Evolutionary conservation across 2,888 invertebrate genomes (phyloP), one percentile per base, ranked within the genome.

Genomic region (Drosophila emarginata): DNA sequence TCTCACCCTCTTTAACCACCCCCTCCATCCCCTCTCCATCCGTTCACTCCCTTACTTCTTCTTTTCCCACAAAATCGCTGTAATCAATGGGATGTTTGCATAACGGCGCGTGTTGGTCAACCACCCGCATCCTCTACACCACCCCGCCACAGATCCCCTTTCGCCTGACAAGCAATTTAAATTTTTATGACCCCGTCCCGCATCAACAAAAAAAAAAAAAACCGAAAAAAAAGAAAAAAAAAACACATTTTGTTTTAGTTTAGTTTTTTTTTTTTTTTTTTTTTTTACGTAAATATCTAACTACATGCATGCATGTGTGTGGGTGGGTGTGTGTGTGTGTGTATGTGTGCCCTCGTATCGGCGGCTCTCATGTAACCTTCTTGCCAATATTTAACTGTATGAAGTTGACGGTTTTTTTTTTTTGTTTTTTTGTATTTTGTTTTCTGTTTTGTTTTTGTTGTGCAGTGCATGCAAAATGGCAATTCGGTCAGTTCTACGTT

Each of bases 391-490:
- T 45, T 45, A 21, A 45, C 18, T 45, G 18, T 45, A 45, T 18
- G 45, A 18, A 45, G 45, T 45, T 45, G 45, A 45, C 18, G 4
- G 18, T 21, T 45, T 45, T 21, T 7, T 28, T 32, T 2, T 28
- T 28, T 28, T 28, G 28, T 40, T 40, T 23, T 26, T 26, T 26
- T 26, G n/a, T 26, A 6, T 26, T 26, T 26, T 26, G 26, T 26
- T 26, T 26, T 26, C 26, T 26, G 26, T 5, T 26, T 18, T 11
- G 32, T 21, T 45, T 21, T 45, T 45, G 21, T 69, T 71, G 80
- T 72, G 70, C 75, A 28, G 50, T 72, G 84, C 84, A 80, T 80
- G 80, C 80, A 51, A 83, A 80, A 83, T 83, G 62, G 67, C 65
- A 67, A 64, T 37, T 75, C 54, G 83, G 72, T 57, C 83, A 65